These are phyloP conservation scores for Mastomys coucha DNA, from an alignment of 2,113 vertebrate genomes.

Conservation along the genomic window DNA sequence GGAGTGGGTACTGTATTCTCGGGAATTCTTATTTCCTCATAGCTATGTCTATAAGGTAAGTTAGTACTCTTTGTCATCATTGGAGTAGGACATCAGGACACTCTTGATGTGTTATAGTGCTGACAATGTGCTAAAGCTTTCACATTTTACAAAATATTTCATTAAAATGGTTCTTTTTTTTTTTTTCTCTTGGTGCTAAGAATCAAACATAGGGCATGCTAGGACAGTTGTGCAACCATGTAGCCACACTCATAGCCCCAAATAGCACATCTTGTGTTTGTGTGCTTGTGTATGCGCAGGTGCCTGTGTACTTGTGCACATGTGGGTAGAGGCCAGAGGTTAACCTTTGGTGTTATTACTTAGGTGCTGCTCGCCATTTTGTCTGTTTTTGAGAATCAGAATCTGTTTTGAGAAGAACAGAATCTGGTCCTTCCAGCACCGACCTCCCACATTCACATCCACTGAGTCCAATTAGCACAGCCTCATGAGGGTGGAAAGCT, in stretches of 20 bases:
- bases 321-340: not conserved
- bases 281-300: not conserved
- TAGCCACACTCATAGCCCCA: not conserved
- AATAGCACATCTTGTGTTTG: not conserved
- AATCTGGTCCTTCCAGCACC: not conserved
- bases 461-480: not conserved
- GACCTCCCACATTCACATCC: not conserved
- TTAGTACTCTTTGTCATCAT: not conserved
- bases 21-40: constrained; percentile 1
- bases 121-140: not conserved
- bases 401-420: no score
- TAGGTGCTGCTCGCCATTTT: not conserved
- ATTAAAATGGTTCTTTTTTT: not conserved
- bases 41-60: not conserved
- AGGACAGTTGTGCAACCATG: not conserved
- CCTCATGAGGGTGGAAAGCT: not conserved
- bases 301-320: not conserved
- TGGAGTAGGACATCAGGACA: not conserved
- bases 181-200: not conserved
- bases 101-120: not conserved
- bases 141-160: constrained; percentile 24
- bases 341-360: not conserved
- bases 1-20: not conserved
- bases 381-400: not conserved
- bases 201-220: not conserved